Evolutionary conservation across 1,140 invertebrate species (phyloP).

Genomic region (Harpegnathos saltator): DNA sequence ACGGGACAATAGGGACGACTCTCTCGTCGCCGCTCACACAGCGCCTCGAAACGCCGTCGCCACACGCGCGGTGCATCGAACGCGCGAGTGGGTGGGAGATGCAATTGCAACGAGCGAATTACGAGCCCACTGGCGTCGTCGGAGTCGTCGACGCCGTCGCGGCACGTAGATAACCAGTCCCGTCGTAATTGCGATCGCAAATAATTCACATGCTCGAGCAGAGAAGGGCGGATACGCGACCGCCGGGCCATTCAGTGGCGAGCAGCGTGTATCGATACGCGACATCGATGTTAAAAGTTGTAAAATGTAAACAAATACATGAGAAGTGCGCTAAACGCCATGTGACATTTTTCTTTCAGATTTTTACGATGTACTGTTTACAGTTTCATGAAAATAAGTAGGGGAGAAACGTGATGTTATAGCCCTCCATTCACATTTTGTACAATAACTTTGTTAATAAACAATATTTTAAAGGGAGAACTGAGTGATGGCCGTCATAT

Average conservation of each 20-base stretch:
- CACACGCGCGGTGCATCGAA: constrained; percentile 24
- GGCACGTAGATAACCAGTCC: constrained; percentile 29
- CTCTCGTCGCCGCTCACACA: background rate
- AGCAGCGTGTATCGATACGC: background rate
- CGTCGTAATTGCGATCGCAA: constrained; percentile 41
- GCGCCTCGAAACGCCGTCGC: background rate
- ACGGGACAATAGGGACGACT: background rate
- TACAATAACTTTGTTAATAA: too few species aligned
- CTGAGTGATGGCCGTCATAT: too few species aligned
- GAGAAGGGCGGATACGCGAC: background rate
- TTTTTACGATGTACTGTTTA: too few species aligned
- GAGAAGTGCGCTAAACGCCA: background rate
- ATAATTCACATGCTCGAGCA: constrained; percentile 29
- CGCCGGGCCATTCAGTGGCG: background rate
- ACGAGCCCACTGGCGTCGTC: constrained; percentile 36
- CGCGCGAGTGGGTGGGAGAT: constrained; percentile 39
- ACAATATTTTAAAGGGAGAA: too few species aligned
- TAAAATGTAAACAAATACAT: too few species aligned
- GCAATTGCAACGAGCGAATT: constrained; percentile 56
- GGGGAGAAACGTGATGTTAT: too few species aligned
- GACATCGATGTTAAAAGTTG: background rate
- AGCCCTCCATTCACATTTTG: too few species aligned
- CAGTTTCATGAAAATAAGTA: too few species aligned
- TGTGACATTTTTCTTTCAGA: too few species aligned
- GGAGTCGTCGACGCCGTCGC: constrained; percentile 30